Percentiles rank a stretch among this genome's conserved stretches.
Conservation (phyloP, 2,888 invertebrate genomes). For the Polyommatus iphigenia region DNA sequence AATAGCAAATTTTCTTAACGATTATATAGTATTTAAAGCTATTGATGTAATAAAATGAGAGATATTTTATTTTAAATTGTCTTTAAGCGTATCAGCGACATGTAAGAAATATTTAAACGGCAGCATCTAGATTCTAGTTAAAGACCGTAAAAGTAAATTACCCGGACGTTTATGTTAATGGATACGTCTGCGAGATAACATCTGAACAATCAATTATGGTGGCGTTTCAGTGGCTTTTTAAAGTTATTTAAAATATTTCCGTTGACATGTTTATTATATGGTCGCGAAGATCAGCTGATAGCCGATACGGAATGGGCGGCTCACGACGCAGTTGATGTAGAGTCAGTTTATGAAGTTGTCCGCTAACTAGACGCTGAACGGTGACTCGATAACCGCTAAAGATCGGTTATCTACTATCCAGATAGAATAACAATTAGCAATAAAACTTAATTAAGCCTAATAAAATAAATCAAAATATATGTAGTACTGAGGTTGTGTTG, state of each 20-base stretch:
- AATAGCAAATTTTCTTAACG: background rate
- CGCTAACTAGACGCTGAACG: background rate
- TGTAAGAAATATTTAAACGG: background rate
- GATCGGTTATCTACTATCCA: background rate
- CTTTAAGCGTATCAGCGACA: background rate
- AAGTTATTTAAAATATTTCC: slow-evolving; percentile 20
- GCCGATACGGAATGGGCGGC: background rate
- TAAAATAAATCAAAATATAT: background rate
- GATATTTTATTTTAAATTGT: background rate
- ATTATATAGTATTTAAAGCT: too few species aligned
- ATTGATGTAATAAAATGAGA: too few species aligned
- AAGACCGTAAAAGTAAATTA: background rate
- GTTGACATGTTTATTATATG: slow-evolving; percentile 7
- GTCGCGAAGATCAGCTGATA: background rate
- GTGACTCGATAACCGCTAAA: background rate
- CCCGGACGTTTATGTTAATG: slow-evolving; percentile 6
- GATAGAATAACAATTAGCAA: background rate
- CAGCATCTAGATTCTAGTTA: background rate
- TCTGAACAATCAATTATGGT: background rate
- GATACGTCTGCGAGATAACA: background rate
- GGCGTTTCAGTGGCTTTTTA: slow-evolving; percentile 7
- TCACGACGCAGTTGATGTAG: background rate
- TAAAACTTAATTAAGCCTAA: background rate
- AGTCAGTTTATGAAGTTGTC: background rate
- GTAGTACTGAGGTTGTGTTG: background rate